phyloP scores from a whole-genome alignment of 1,140 invertebrate species.

The Drosophila guanche region DNA sequence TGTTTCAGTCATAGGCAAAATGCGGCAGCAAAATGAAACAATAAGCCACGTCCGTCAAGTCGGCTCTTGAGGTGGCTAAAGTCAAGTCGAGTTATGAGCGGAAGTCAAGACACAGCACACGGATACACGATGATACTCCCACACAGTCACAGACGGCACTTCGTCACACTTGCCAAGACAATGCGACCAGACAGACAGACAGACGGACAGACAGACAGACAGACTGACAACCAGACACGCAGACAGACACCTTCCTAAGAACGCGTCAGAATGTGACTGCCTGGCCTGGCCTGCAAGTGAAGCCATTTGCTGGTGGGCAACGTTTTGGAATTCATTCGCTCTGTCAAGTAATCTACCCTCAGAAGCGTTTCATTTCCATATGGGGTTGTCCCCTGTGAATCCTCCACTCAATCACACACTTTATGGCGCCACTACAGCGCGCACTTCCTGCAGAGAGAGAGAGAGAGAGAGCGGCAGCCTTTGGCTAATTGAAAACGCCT shows the following conservation, averaged over 20 bases:
- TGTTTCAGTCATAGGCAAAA: slow-evolving; percentile 70
- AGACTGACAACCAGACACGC: slow-evolving; percentile 64
- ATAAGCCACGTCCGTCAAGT: slow-evolving; percentile 81
- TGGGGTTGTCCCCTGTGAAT: neutral
- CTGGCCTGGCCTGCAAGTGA: slow-evolving; percentile 44
- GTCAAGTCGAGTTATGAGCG: slow-evolving; percentile 68
- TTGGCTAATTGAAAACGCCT: slow-evolving; percentile 70
- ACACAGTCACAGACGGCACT: slow-evolving; percentile 36
- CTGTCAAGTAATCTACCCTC: slow-evolving; percentile 64
- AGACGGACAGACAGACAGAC: slow-evolving; percentile 48
- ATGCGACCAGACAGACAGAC: slow-evolving; percentile 74
- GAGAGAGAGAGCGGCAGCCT: slow-evolving; percentile 1
- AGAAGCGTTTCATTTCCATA: slow-evolving; percentile 33
- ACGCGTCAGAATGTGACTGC: slow-evolving; percentile 8
- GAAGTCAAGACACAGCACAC: slow-evolving; percentile 58
- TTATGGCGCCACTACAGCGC: too few relatives aligned
- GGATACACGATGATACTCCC: slow-evolving; percentile 1
- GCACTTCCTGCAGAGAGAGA: neutral
- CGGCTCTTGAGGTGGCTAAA: slow-evolving; percentile 75
- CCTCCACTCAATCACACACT: neutral
- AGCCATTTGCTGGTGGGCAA: slow-evolving; percentile 47
- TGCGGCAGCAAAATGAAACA: slow-evolving; percentile 76
- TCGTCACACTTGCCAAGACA: slow-evolving; percentile 68
- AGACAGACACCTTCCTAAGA: slow-evolving; percentile 40
- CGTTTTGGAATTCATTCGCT: slow-evolving; percentile 61